Evolutionary conservation across 2,888 invertebrate genomes (phyloP).

Genomic region (Drosophila quinaria): DNA sequence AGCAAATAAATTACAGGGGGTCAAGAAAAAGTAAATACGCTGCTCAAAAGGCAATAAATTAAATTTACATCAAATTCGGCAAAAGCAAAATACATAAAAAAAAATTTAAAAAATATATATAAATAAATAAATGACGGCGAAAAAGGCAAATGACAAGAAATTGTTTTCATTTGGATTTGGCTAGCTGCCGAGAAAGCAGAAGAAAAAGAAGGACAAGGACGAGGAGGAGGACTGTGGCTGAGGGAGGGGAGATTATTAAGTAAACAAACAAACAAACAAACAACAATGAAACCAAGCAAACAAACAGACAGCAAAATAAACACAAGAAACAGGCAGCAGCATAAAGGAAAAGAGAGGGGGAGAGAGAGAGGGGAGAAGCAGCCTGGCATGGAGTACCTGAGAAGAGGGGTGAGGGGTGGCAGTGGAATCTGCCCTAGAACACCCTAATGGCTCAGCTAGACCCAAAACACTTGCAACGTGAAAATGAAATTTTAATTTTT

Average conservation of each 20-base stretch:
- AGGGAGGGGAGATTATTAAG: conserved; percentile 44
- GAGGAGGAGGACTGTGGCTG: background rate
- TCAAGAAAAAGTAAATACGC: conserved; percentile 57
- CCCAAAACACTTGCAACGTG: conserved; percentile 29
- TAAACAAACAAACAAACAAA: conserved; percentile 77
- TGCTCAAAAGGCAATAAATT: conserved; percentile 67
- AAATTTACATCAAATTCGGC: conserved; percentile 73
- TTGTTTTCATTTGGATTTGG: conserved; percentile 65
- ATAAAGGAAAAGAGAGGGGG: conserved; percentile 1
- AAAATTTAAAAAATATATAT: conserved; percentile 19
- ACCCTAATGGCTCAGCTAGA: conserved; percentile 16
- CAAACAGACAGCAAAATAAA: conserved; percentile 73
- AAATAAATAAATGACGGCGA: conserved; percentile 48
- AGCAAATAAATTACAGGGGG: conserved; percentile 68
- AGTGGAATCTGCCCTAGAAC: background rate
- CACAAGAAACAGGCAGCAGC: conserved; percentile 57
- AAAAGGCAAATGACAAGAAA: conserved; percentile 60
- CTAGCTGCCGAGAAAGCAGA: conserved; percentile 1
- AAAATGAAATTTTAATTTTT: conserved; percentile 77
- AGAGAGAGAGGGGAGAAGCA: conserved; percentile 3
- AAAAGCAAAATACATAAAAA: conserved; percentile 32
- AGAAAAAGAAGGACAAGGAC: background rate
- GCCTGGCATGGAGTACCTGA: conserved; percentile 21
- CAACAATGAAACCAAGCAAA: conserved; percentile 79
- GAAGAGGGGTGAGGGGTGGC: background rate